These are phyloP conservation scores for Umimayanthus kanabou DNA, from an alignment of 92 coral and sea anemone genomes.

Conservation along the genomic window DNA sequence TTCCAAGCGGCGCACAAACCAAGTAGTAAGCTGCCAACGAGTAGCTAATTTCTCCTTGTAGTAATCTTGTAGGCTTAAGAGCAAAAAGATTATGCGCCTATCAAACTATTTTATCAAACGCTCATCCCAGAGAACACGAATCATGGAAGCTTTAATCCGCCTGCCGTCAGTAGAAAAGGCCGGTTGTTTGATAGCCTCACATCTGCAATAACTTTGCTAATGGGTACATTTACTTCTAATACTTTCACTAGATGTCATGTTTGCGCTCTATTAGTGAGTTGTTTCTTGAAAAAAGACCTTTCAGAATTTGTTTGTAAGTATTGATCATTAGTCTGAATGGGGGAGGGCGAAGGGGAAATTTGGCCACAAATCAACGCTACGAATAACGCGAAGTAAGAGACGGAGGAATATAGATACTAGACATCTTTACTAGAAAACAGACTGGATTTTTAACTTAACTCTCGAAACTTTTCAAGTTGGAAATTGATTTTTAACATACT, in stretches of 20 bases:
- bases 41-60: constrained; percentile 10
- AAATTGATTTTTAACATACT: too few species aligned
- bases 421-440: too few species aligned
- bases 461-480: background rate
- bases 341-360: background rate
- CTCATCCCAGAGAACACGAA: constrained; percentile 30
- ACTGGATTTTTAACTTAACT: too few species aligned
- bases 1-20: constrained; percentile 26
- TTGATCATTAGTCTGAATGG: background rate
- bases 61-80: constrained; percentile 28
- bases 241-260: constrained; percentile 81
- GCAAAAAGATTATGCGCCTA: constrained; percentile 27
- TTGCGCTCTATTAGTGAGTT: constrained; percentile 58
- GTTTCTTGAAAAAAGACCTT: constrained; percentile 27
- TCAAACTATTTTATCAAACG: constrained; percentile 42
- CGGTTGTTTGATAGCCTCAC: constrained; percentile 46
- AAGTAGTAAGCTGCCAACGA: background rate
- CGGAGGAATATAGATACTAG: too few species aligned
- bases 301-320: constrained; percentile 18
- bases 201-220: constrained; percentile 76
- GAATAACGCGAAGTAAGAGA: background rate
- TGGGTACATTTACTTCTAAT: constrained; percentile 65
- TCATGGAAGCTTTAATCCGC: constrained; percentile 39
- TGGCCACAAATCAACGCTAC: background rate
- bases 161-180: constrained; percentile 33